phyloP scores from a whole-genome alignment of 2,888 invertebrate genomes.

The Theodoxus fluviatilis region DNA sequence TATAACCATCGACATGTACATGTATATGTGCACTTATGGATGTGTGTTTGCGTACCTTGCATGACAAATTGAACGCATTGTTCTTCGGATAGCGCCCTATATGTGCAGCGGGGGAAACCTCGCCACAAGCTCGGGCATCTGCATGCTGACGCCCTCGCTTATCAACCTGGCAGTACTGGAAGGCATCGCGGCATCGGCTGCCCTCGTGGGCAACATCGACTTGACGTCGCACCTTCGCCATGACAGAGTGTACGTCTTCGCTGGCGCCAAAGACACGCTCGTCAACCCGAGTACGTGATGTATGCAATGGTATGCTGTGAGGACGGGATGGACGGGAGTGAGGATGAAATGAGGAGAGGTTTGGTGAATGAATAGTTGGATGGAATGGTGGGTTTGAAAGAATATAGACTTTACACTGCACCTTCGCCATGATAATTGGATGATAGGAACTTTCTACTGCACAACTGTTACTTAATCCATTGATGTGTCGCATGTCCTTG shows the following conservation, averaged over 20 bases:
- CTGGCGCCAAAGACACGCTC: slow-evolving; percentile 23
- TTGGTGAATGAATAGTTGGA: no score
- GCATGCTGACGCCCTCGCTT: slow-evolving; percentile 26
- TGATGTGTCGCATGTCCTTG: no score
- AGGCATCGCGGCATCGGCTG: background rate
- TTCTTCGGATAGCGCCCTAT: slow-evolving; percentile 24
- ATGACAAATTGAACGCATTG: background rate
- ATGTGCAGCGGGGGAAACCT: slow-evolving; percentile 26
- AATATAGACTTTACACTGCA: no score
- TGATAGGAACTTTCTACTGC: no score
- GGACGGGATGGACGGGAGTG: no score
- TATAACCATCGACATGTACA: background rate
- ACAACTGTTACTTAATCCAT: no score
- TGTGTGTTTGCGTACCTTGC: background rate
- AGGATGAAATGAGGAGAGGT: no score
- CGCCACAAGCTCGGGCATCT: slow-evolving; percentile 21
- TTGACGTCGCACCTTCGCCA: slow-evolving; percentile 6
- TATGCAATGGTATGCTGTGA: background rate
- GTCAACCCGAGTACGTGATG: slow-evolving; percentile 23
- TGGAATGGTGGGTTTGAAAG: no score
- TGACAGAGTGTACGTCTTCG: slow-evolving; percentile 24
- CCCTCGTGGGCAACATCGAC: slow-evolving; percentile 25
- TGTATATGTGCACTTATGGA: background rate
- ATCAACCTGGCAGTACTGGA: slow-evolving; percentile 20
- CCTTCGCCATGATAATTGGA: no score